Percentiles rank a stretch among this genome's conserved stretches.
These are phyloP conservation scores for Notodonta dromedarius DNA, from an alignment of 2,888 invertebrate genomes.

Conservation along the genomic window DNA sequence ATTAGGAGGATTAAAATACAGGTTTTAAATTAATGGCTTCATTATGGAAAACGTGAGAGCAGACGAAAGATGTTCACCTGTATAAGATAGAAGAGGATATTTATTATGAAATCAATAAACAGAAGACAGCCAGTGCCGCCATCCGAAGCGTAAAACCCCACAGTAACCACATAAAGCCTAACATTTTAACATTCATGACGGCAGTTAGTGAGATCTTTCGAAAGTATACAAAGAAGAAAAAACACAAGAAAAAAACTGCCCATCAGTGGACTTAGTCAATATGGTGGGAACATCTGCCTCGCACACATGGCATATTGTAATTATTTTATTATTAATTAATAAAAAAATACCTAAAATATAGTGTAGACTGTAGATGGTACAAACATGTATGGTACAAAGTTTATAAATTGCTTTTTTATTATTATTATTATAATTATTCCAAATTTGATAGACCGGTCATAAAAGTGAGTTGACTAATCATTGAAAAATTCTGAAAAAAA, in stretches of 20 bases:
- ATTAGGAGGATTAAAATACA: background rate
- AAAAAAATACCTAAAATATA: conserved; percentile 56
- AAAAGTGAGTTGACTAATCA: background rate
- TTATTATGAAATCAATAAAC: no score
- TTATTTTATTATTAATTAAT: conserved; percentile 64
- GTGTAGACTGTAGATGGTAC: conserved; percentile 51
- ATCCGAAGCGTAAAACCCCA: conserved; percentile 30
- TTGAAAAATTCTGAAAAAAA: conserved; percentile 13
- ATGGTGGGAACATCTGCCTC: conserved; percentile 80
- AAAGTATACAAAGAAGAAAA: conserved; percentile 57
- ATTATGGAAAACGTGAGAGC: no score
- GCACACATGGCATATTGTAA: conserved; percentile 67
- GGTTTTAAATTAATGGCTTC: background rate
- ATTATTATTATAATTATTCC: background rate
- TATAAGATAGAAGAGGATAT: no score
- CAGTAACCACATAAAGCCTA: conserved; percentile 46
- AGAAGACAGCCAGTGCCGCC: no score
- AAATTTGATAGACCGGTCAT: background rate
- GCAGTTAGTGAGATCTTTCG: conserved; percentile 75
- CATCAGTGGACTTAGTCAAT: conserved; percentile 67
- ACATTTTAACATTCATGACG: conserved; percentile 54
- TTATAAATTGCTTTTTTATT: background rate
- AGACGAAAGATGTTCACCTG: no score
- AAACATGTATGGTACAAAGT: conserved; percentile 7
- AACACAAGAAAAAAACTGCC: conserved; percentile 57